These are phyloP conservation scores for Agriopis aurantiaria DNA, from an alignment of 2,888 invertebrate genomes.

Conservation along the genomic window DNA sequence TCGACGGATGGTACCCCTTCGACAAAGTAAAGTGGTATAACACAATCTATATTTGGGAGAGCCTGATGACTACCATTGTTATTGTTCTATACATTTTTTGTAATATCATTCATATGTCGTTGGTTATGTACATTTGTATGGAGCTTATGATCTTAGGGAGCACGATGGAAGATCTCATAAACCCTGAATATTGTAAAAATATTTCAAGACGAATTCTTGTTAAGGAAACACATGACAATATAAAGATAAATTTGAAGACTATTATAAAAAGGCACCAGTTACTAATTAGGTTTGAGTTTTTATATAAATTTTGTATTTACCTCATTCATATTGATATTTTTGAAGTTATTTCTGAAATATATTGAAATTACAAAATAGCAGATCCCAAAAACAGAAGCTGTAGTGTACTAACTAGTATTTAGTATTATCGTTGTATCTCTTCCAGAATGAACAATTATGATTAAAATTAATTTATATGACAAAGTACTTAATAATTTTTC, in stretches of 20 bases:
- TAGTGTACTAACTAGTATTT: too few species aligned
- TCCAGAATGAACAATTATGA: too few species aligned
- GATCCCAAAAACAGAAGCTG: too few species aligned
- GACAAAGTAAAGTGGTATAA: conserved; percentile 73
- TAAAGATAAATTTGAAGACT: conserved; percentile 60
- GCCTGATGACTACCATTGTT: conserved; percentile 69
- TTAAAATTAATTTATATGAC: too few species aligned
- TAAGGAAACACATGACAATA: conserved; percentile 50
- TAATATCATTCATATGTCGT: conserved; percentile 66
- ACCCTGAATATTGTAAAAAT: conserved; percentile 53
- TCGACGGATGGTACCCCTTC: conserved; percentile 79
- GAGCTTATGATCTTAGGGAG: conserved; percentile 69
- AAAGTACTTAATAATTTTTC: conserved; percentile 53
- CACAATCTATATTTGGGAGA: conserved; percentile 71
- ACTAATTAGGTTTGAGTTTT: conserved; percentile 58
- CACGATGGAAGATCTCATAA: conserved; percentile 60
- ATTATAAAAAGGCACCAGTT: conserved; percentile 65
- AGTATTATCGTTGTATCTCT: too few species aligned
- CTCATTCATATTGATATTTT: too few species aligned
- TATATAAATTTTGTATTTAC: neutral
- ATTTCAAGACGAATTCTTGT: conserved; percentile 46
- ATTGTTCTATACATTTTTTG: conserved; percentile 63
- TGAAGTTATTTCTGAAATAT: too few species aligned
- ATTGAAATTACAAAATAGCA: too few species aligned
- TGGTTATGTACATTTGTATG: conserved; percentile 70